phyloP scores from a whole-genome alignment of 2,888 invertebrate species.

The Exocentrus adspersus region DNA sequence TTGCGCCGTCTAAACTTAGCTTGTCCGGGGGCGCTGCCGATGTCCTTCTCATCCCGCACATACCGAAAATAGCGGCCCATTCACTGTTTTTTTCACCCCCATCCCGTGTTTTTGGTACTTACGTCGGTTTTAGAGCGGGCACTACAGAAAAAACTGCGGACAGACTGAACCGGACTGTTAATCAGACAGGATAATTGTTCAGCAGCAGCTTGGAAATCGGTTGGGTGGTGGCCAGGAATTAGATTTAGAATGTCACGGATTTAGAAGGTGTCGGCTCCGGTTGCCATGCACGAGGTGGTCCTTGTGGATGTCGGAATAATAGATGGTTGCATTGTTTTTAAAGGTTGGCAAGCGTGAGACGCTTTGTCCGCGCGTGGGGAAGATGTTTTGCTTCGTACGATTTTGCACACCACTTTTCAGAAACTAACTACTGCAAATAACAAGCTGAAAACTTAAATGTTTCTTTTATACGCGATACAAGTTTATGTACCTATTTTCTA shows the following conservation, averaged over 20 bases:
- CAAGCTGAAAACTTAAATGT: no score
- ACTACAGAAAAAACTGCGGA: slow-evolving; percentile 1
- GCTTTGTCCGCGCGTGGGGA: slow-evolving; percentile 11
- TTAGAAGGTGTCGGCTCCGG: slow-evolving; percentile 31
- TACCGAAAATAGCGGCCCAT: slow-evolving; percentile 15
- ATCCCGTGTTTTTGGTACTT: slow-evolving; percentile 13
- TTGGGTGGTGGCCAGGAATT: slow-evolving; percentile 32
- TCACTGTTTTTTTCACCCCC: slow-evolving; percentile 15
- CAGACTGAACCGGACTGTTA: slow-evolving; percentile 18
- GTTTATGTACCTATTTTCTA: no score
- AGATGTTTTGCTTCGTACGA: no score
- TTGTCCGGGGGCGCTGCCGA: not conserved
- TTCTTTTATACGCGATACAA: no score
- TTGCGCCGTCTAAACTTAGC: not conserved
- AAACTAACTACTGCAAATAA: no score
- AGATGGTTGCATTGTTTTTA: no score
- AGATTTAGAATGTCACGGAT: slow-evolving; percentile 28
- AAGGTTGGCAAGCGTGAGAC: not conserved
- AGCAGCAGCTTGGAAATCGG: slow-evolving; percentile 23
- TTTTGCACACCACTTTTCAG: no score
- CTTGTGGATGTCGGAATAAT: no score
- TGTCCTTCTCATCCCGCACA: slow-evolving; percentile 11
- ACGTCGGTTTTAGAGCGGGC: slow-evolving; percentile 19
- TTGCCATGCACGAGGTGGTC: slow-evolving; percentile 36
- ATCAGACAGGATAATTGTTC: slow-evolving; percentile 35